Base-by-base conservation (phyloP, 2,113 vertebrate genomes). In the Sorex fumeus region DNA sequence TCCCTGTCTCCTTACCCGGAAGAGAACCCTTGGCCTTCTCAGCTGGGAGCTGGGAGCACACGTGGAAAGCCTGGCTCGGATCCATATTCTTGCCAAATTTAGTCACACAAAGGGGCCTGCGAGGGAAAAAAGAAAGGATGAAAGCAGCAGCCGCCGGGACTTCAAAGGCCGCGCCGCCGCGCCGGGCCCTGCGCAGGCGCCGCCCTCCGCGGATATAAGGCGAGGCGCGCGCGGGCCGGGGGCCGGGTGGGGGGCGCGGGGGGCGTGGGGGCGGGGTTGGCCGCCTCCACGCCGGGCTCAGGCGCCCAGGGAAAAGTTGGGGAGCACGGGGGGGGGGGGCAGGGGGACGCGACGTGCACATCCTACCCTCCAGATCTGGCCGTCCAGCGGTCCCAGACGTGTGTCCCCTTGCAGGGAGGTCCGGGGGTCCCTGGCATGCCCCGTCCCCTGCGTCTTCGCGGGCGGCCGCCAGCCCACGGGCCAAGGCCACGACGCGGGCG, bases 61-160 rank as follows among this genome's bases (percentile, higher is more conserved):
- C 99, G 99, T 99, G 99, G 99, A 99, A 99, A 98, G 98, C 97
- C 98, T 99, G 99, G 99, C 99, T 96, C 96, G 91, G 96, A 97
- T 99, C 99, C 99, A 99, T 97, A 97, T 98, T 98, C 98, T 98
- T 98, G 97, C 99, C 99, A 99, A 99, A 99, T 99, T 99, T 99
- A 99, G 99, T 99, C 99, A 98, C 98, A 99, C 99, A 99, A 99
- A 99, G 99, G 98, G 98, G 96, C 98, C 97, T 97, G 90, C 62
- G 12, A 98, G 97, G 95, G 90, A 93, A 91, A 94, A 96, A 96
- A 96, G 94, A 96, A 96, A 97, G 96, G 96, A 96, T 97, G 98
- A 99, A 99, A 99, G 99, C 98, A 93, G 98, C 98, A 97, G 98
- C 99, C 99, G 98, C 98, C 98, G 94, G 96, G 97, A 99, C 98